These are phyloP conservation scores for Torymus auratus DNA, from an alignment of 2,888 invertebrate genomes.

Conservation along the genomic window DNA sequence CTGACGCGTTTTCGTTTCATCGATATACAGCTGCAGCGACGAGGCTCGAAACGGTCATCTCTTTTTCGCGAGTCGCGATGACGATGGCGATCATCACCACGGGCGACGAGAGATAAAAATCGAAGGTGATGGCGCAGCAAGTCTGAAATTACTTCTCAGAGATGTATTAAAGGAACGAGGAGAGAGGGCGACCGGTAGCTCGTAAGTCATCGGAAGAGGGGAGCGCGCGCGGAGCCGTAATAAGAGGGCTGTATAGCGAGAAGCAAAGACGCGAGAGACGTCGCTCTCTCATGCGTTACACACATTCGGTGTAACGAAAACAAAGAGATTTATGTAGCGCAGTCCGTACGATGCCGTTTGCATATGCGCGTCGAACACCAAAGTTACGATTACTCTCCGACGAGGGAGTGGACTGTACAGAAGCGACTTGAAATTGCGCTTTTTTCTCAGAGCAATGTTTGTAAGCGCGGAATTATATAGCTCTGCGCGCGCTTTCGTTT, in stretches of 20 bases:
- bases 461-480: too few relatives aligned
- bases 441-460: too few relatives aligned
- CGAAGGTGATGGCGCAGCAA: background rate
- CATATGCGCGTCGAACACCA: constrained; percentile 1
- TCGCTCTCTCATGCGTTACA: background rate
- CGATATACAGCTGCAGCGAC: background rate
- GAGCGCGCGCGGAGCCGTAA: constrained; percentile 4
- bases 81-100: constrained; percentile 16
- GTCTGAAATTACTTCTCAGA: constrained; percentile 44
- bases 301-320: constrained; percentile 41
- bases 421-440: too few relatives aligned
- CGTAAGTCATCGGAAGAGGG: constrained; percentile 48
- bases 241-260: constrained; percentile 20
- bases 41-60: background rate
- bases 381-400: constrained; percentile 2
- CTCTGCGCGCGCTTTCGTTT: too few relatives aligned
- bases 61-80: constrained; percentile 16
- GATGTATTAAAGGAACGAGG: background rate
- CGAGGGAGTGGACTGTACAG: too few relatives aligned
- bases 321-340: constrained; percentile 47
- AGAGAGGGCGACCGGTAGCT: constrained; percentile 26
- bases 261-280: constrained; percentile 9
- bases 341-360: background rate
- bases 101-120: constrained; percentile 29
- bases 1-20: background rate